Conservation (phyloP, 2,113 vertebrate genomes). For the Oplegnathus fasciatus region DNA sequence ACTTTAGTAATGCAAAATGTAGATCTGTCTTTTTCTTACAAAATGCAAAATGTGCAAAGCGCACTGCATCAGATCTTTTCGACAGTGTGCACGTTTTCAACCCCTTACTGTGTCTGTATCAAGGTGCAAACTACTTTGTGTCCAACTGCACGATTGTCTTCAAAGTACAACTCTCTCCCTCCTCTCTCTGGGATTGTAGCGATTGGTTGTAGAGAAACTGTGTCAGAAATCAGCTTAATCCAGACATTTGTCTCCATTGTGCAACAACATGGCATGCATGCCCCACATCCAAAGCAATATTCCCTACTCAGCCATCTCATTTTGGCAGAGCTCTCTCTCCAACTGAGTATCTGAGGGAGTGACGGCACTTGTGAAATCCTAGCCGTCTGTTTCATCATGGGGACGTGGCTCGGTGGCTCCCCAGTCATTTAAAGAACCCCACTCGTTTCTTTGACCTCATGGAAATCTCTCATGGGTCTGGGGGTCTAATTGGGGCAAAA, state of each 20-base stretch:
- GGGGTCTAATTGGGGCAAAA: slow-evolving; percentile 34
- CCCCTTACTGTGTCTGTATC: neutral
- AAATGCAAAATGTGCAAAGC: neutral
- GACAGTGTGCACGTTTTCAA: neutral
- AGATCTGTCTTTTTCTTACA: neutral
- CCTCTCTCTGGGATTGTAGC: neutral
- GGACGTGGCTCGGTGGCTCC: slow-evolving; percentile 58
- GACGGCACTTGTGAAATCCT: slow-evolving; percentile 63
- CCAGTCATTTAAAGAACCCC: slow-evolving; percentile 63
- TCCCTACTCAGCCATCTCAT: slow-evolving; percentile 30
- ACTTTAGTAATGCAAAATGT: neutral
- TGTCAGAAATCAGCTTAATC: slow-evolving; percentile 30
- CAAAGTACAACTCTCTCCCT: neutral
- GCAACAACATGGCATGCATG: slow-evolving; percentile 34
- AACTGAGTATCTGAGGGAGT: slow-evolving; percentile 43
- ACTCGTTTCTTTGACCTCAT: slow-evolving; percentile 81
- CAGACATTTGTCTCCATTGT: slow-evolving; percentile 34
- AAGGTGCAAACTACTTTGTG: neutral
- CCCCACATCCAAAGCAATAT: slow-evolving; percentile 21
- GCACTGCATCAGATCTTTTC: neutral
- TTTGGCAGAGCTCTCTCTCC: slow-evolving; percentile 25
- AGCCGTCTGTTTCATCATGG: slow-evolving; percentile 68
- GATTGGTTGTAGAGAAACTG: neutral
- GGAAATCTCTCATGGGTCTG: slow-evolving; percentile 75
- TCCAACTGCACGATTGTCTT: neutral